A percentile compares a stretch with the other conserved stretches of the same genome.
These are phyloP conservation scores for Drosophila tristis DNA, from an alignment of 1,140 invertebrate genomes.

Conservation along the genomic window DNA sequence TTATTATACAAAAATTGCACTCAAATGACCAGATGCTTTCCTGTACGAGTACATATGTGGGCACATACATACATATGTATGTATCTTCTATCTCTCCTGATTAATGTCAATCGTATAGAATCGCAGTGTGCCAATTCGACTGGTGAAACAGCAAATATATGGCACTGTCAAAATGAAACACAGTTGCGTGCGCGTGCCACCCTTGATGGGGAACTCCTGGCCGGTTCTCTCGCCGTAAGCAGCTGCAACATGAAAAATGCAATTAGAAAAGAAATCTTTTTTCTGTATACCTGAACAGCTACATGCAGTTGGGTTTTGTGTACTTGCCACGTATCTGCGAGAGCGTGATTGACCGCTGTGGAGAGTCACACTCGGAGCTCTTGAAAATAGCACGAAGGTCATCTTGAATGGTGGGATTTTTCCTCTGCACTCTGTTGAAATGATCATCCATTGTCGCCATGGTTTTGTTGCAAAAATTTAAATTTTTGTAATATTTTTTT, in stretches of 20 bases:
- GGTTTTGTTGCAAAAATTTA: neutral
- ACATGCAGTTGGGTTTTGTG: neutral
- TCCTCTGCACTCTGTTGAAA: slow-evolving; percentile 46
- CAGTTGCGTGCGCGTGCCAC: slow-evolving; percentile 50
- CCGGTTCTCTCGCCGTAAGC: slow-evolving; percentile 43
- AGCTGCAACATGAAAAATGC: slow-evolving; percentile 29
- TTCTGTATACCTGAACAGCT: neutral
- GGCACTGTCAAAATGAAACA: slow-evolving; percentile 55
- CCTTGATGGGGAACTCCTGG: slow-evolving; percentile 51
- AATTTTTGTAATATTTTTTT: neutral
- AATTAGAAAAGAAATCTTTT: neutral
- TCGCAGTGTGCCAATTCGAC: slow-evolving; percentile 46
- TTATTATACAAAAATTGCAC: slow-evolving; percentile 32
- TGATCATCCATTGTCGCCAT: slow-evolving; percentile 52
- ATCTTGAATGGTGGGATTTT: slow-evolving; percentile 39
- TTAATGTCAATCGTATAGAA: slow-evolving; percentile 42
- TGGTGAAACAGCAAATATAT: slow-evolving; percentile 47
- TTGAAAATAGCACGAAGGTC: slow-evolving; percentile 37
- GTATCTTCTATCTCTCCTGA: neutral
- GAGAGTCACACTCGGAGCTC: slow-evolving; percentile 29
- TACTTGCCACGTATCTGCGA: slow-evolving; percentile 61
- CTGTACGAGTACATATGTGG: no score
- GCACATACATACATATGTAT: no score
- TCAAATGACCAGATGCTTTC: slow-evolving; percentile 8
- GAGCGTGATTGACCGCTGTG: slow-evolving; percentile 48